Percentiles rank a stretch among this genome's conserved stretches.
These are phyloP conservation scores for Drosophila gaucha DNA, from an alignment of 2,888 invertebrate species.

Conservation along the genomic window DNA sequence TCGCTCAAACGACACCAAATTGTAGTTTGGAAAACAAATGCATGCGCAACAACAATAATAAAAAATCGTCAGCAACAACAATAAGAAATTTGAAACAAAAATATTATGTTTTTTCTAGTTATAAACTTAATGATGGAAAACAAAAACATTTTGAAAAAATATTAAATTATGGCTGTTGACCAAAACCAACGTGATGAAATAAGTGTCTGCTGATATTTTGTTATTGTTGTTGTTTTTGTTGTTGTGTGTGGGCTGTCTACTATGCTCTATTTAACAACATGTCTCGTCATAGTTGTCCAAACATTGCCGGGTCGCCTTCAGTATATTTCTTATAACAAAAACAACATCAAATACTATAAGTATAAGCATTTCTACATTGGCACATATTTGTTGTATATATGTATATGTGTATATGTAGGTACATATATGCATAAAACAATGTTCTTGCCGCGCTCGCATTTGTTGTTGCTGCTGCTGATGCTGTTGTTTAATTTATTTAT, in stretches of 20 bases:
- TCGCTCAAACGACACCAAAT: conserved; percentile 58
- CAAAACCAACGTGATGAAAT: conserved; percentile 31
- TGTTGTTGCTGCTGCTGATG: conserved; percentile 21
- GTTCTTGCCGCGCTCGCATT: conserved; percentile 51
- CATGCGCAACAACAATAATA: conserved; percentile 18
- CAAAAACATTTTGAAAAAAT: conserved; percentile 20
- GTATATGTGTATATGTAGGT: conserved; percentile 7
- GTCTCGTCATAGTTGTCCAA: conserved; percentile 65
- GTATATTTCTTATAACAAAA: conserved; percentile 19
- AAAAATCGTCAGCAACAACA: conserved; percentile 41
- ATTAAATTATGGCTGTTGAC: conserved; percentile 10
- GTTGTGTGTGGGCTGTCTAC: conserved; percentile 34
- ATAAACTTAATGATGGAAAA: conserved; percentile 32
- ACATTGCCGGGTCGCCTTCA: conserved; percentile 51
- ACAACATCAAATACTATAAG: conserved; percentile 45
- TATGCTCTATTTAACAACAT: conserved; percentile 46
- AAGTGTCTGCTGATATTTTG: conserved; percentile 28
- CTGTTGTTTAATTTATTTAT: conserved; percentile 62
- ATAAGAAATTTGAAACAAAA: conserved; percentile 18
- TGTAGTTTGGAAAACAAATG: conserved; percentile 47
- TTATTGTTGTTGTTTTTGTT: conserved; percentile 13
- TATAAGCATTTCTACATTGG: conserved; percentile 58
- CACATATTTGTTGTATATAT: conserved; percentile 42
- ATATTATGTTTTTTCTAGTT: conserved; percentile 26
- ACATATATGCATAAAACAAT: conserved; percentile 35